Percentiles rank a stretch among this genome's conserved stretches.
These are phyloP conservation scores for Rhinopomastus cyanomelas DNA, from an alignment of 2,113 vertebrate species.

Conservation along the genomic window DNA sequence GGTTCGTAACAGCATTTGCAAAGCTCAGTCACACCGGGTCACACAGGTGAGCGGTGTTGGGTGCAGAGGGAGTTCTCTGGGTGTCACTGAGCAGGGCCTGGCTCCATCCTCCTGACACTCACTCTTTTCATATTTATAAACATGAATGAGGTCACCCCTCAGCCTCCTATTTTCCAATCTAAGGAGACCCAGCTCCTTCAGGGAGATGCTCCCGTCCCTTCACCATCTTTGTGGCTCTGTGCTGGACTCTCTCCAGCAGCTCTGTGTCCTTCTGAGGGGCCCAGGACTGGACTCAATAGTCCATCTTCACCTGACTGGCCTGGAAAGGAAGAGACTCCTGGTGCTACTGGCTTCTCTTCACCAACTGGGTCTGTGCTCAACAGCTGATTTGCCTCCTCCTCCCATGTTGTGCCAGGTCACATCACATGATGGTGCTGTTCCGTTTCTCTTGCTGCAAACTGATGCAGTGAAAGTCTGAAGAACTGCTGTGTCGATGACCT, in stretches of 20 bases:
- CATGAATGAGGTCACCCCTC: too few relatives aligned
- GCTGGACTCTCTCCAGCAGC: too few relatives aligned
- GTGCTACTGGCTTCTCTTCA: slow-evolving; percentile 8
- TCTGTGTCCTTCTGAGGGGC: too few relatives aligned
- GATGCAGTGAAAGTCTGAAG: not conserved
- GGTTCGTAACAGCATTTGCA: not conserved
- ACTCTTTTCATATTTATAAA: too few relatives aligned
- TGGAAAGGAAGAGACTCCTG: not conserved
- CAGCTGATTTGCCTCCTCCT: slow-evolving; percentile 21
- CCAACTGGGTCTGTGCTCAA: not conserved
- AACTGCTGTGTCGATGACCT: not conserved
- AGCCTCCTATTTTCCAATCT: too few relatives aligned
- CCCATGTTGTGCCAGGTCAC: not conserved
- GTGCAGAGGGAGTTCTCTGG: not conserved
- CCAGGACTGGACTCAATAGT: too few relatives aligned
- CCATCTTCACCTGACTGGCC: not conserved
- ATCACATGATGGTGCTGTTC: not conserved
- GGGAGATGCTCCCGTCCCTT: too few relatives aligned
- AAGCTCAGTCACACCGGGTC: not conserved
- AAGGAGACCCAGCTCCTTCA: too few relatives aligned
- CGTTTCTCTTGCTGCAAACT: not conserved
- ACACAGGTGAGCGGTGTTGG: not conserved
- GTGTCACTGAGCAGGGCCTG: too few relatives aligned
- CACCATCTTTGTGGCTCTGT: too few relatives aligned
- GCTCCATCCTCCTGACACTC: too few relatives aligned